Base-by-base conservation (phyloP, 2,113 vertebrate genomes). In the Thunnus maccoyii region DNA sequence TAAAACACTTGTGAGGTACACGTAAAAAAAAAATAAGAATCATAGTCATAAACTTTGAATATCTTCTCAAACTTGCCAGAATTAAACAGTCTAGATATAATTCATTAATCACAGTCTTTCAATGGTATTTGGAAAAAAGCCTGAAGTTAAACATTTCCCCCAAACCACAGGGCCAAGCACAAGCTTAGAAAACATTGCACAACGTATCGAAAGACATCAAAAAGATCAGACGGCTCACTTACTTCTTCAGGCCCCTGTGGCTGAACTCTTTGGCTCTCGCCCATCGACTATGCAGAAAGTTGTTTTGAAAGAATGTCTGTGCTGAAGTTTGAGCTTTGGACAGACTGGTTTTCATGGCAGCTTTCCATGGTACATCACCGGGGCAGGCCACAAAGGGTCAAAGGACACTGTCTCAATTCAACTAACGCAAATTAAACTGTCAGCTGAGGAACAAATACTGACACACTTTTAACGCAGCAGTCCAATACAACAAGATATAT, bases 281-380 rank as follows among this genome's bases (percentile, higher is more conserved):
- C 46, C 6, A 20, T 5, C 27, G 48, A 64, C 54, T 27, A 12
- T 18, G 18, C 54, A 9, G 56, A 63, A 11, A 52, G 8, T 18
- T 71, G 60, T 70, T 80, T 66, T 48, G 70, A 76, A 61, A 58
- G 57, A 76, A 46, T 0, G 32, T 48, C 58, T 48, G 60, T 30
- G 69, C 57, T 17, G 4, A 64, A 64, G 85, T 72, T 88, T 92
- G 91, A 90, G 82, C 93, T 94, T 94, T 94, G 92, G 89, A 91
- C 93, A 80, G 82, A 48, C 69, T 44, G 77, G 54, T 36, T 73
- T 1, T 82, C 72, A 66, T 83, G 87, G 90, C 89, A 83, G 32
- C 30, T 5, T 7, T 80, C 90, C 91, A 91, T 20, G 44, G 78
- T 78, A 89, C 89, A 90, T 81, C 81, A 84, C 44, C 61, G 52